Base-by-base conservation (phyloP, 2,888 invertebrate genomes). In the Polyommatus iphigenia region DNA sequence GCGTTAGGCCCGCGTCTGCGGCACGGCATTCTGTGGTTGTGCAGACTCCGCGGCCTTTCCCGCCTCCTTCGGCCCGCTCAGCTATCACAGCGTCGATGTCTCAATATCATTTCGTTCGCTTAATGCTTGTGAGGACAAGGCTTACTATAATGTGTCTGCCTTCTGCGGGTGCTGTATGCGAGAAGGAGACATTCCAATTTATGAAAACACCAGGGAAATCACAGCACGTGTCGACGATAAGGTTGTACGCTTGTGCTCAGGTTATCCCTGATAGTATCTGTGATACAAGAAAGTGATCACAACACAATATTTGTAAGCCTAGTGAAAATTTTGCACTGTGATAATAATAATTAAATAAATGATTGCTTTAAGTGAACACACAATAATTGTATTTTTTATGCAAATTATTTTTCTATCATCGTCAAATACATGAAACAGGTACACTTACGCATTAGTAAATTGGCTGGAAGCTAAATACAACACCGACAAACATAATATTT, bases 151-250 rank as follows among this genome's bases (percentile, higher is more conserved):
- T 86, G 87, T 85, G 89, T 95, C 95, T 95, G 95, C 96, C 96
- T 96, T 96, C 96, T 96, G 96, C 96, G 96, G 96, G 95, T 96
- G 96, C 96, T 96, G 96, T 96, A 96, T 95, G 94, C 95, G 96
- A 96, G 96, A 96, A 96, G 96, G 96, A 96, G 96, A 96, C 96
- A 94, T 95, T 95, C 94, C 94, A 89, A 91, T 85, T 86, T 88
- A 92, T 91, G 89, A 90, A 86, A 90, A 91, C 92, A 90, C 92
- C 90, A 89, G 89, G 87, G 84, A 85, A 88, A 90, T 89, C 90
- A 88, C 90, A 89, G 90, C 90, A 90, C 90, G 92, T 91, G 93
- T 92, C 89, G 90, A 87, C 90, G 90, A 85, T 85, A 87, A 86
- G 87, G 85, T 89, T 88, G 87, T 86, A 89, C 89, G 90, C 88